These are phyloP conservation scores for Pristionchus arcanus DNA, from an alignment of 2,888 invertebrate genomes.

Conservation along the genomic window DNA sequence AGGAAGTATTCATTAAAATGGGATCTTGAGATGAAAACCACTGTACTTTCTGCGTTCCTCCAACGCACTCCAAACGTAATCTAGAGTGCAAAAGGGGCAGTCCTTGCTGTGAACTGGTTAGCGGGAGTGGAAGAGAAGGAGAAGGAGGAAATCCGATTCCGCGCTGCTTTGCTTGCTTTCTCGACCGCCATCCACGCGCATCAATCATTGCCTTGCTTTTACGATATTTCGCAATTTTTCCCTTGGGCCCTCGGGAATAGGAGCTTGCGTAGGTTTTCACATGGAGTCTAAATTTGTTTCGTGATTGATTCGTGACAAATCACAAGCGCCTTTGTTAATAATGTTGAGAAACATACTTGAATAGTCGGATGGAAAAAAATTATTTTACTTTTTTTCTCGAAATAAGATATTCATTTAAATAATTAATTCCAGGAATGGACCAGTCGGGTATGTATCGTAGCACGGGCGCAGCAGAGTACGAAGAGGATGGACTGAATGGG, in stretches of 20 bases:
- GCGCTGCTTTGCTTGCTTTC: not conserved
- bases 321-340: no score
- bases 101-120: not conserved
- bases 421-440: conserved; percentile 55
- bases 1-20: no score
- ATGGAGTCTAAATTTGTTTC: no score
- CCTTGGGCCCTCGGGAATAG: not conserved
- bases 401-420: no score
- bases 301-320: no score
- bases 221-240: not conserved
- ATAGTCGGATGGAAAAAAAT: no score
- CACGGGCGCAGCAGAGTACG: conserved; percentile 75
- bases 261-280: no score
- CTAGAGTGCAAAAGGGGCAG: not conserved
- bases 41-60: not conserved
- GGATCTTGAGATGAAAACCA: not conserved
- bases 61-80: not conserved
- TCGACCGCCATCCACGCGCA: not conserved
- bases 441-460: conserved; percentile 37
- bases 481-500: conserved; percentile 77
- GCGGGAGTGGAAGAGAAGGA: not conserved
- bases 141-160: not conserved
- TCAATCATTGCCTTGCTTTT: not conserved
- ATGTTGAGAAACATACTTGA: no score
- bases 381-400: no score